Evolutionary conservation across 2,888 invertebrate species (phyloP).

Genomic region (Phyllotreta cruciferae): DNA sequence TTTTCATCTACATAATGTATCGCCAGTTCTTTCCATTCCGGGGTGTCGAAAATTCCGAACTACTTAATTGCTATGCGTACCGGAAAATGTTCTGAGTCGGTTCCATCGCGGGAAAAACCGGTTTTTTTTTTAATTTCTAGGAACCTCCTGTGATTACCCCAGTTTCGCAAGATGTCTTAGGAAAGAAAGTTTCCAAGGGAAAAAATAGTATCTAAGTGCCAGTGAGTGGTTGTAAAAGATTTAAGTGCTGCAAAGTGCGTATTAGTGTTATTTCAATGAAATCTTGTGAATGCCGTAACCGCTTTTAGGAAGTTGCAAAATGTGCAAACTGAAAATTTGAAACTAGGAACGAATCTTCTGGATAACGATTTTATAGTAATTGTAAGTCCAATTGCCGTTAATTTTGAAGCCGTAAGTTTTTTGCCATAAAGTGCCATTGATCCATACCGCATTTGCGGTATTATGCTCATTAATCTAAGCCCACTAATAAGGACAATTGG

Average conservation of each 20-base stretch:
- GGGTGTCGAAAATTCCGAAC: constrained; percentile 9
- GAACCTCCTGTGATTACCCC: not conserved
- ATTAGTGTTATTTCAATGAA: not conserved
- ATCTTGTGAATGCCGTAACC: not conserved
- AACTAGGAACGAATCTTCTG: constrained; percentile 2
- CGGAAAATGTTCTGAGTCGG: not conserved
- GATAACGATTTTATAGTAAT: constrained; percentile 1
- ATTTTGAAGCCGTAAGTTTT: constrained; percentile 1
- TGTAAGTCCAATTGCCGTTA: not conserved
- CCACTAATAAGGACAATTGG: too few species aligned
- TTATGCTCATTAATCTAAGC: too few species aligned
- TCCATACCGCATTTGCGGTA: too few species aligned
- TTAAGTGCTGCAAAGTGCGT: constrained; percentile 2
- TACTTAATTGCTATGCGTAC: not conserved
- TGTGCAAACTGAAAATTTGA: constrained; percentile 3
- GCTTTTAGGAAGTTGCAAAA: constrained; percentile 1
- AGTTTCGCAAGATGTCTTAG: too few species aligned
- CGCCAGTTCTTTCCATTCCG: constrained; percentile 16
- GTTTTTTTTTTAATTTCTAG: too few species aligned
- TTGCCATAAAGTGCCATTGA: too few species aligned
- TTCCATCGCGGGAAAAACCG: too few species aligned
- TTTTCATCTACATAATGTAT: constrained; percentile 30
- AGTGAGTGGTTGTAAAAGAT: not conserved
- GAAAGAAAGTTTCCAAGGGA: too few species aligned
- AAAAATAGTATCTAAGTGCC: not conserved